Percentiles rank a stretch among this genome's conserved stretches.
Evolutionary conservation across 2,888 invertebrate species (phyloP).

Genomic region (Lasioglossum pauxillum): DNA sequence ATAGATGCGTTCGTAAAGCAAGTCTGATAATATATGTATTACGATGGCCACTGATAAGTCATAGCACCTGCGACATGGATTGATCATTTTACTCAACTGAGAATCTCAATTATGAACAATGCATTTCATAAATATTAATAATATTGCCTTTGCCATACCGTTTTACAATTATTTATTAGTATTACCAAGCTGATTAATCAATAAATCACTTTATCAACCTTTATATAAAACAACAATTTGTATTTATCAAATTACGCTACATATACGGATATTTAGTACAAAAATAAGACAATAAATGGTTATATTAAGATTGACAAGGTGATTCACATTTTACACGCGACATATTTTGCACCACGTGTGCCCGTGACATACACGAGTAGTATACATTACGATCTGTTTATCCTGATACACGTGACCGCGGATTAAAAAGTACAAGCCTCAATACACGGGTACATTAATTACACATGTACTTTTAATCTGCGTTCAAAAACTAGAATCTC

Average conservation of each 20-base stretch:
- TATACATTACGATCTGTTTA: background rate
- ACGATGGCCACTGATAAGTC: background rate
- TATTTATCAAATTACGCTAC: background rate
- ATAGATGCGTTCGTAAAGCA: background rate
- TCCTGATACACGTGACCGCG: background rate
- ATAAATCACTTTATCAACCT: background rate
- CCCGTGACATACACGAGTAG: too few species aligned
- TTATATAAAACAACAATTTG: background rate
- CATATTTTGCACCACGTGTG: too few species aligned
- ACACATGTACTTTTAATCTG: background rate
- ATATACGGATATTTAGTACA: background rate
- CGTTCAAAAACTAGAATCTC: background rate
- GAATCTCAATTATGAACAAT: background rate
- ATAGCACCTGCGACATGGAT: background rate
- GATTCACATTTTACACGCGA: background rate
- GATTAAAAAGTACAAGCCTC: background rate
- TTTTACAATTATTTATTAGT: background rate
- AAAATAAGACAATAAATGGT: too few species aligned
- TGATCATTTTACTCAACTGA: background rate
- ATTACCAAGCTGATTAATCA: background rate
- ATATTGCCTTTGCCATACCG: background rate
- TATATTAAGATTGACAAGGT: background rate
- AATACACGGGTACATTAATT: background rate
- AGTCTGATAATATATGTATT: background rate
- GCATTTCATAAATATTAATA: background rate